Conservation (phyloP, 2,113 vertebrate genomes). For the Ranitomeya imitator region DNA sequence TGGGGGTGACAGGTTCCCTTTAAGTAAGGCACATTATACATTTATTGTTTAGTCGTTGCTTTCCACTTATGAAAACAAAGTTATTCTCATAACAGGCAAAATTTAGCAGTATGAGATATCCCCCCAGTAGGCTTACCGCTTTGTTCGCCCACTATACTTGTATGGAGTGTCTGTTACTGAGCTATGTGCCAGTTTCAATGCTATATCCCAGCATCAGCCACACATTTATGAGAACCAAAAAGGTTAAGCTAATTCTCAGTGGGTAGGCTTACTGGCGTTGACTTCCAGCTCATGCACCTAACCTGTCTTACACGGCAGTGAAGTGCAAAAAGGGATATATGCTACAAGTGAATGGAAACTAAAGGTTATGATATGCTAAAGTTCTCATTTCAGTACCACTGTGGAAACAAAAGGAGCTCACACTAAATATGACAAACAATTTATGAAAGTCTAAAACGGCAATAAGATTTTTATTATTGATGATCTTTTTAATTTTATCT, state of each 20-base stretch:
- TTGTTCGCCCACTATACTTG: slow-evolving; percentile 10
- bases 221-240: slow-evolving; percentile 27
- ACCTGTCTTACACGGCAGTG: not conserved
- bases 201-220: not conserved
- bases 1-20: too few relatives aligned
- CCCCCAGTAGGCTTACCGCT: not conserved
- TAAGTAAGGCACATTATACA: not conserved
- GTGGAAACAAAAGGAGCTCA: not conserved
- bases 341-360: not conserved
- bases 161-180: not conserved
- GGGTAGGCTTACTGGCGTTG: not conserved
- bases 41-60: not conserved
- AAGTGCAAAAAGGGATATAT: not conserved
- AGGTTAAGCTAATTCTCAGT: not conserved
- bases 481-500: too few relatives aligned
- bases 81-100: not conserved
- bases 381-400: slow-evolving; percentile 13
- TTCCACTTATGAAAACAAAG: not conserved
- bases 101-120: not conserved
- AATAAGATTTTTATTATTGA: too few relatives aligned
- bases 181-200: slow-evolving; percentile 21
- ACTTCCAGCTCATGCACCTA: not conserved
- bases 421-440: not conserved
- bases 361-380: not conserved
- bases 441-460: too few relatives aligned